phyloP scores from a whole-genome alignment of 2,888 invertebrate species.

The Melangyna quadrimaculata region DNA sequence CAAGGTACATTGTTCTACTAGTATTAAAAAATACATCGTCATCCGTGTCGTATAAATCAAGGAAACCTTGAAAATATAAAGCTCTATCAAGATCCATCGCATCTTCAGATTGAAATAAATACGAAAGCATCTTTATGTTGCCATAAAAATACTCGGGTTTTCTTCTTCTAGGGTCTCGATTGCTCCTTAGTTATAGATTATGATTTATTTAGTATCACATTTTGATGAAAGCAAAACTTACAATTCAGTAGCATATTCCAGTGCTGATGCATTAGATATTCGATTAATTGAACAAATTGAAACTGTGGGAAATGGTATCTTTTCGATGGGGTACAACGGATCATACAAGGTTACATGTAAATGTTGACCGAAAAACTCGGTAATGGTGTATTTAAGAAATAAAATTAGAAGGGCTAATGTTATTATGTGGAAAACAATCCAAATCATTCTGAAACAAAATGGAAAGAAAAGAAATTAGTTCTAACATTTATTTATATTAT shows the following conservation, averaged over 20 bases:
- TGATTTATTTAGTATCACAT: not conserved
- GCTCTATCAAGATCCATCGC: constrained; percentile 73
- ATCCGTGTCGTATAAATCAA: constrained; percentile 76
- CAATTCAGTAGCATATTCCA: constrained; percentile 79
- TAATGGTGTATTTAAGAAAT: constrained; percentile 74
- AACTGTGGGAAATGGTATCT: constrained; percentile 84
- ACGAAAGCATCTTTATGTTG: constrained; percentile 74
- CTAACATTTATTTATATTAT: no score
- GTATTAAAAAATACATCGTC: constrained; percentile 77
- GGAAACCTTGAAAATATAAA: constrained; percentile 76
- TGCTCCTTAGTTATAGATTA: constrained; percentile 65
- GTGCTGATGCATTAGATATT: constrained; percentile 79
- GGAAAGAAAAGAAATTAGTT: not conserved
- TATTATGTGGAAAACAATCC: constrained; percentile 77
- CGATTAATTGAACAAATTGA: constrained; percentile 84
- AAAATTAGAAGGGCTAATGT: constrained; percentile 76
- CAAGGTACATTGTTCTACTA: constrained; percentile 73
- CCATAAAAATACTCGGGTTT: constrained; percentile 73
- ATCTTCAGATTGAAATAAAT: constrained; percentile 73
- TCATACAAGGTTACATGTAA: constrained; percentile 72
- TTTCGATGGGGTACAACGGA: constrained; percentile 81
- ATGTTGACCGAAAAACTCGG: constrained; percentile 74
- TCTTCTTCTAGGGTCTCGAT: constrained; percentile 72
- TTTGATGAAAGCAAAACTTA: constrained; percentile 67
- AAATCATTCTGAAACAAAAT: constrained; percentile 75